Evolutionary conservation across 2,888 invertebrate species (phyloP).

Genomic region (Dasysyrphus albostriatus): DNA sequence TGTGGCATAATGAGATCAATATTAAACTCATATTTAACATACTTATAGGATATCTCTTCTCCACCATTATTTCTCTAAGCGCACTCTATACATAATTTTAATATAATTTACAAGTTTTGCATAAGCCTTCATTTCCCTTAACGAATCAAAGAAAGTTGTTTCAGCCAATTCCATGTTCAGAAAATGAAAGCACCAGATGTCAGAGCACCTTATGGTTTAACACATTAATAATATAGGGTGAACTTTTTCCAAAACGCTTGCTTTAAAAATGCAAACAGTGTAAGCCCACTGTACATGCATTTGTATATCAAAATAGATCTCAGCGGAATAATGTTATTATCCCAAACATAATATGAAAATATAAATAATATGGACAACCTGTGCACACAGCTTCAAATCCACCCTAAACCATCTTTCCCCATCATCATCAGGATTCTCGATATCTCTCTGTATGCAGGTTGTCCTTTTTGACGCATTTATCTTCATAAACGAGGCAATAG

Average conservation of each 20-base stretch:
- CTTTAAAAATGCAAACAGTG: slow-evolving; percentile 72
- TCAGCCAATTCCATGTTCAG: slow-evolving; percentile 48
- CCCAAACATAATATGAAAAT: slow-evolving; percentile 55
- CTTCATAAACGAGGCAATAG: slow-evolving; percentile 71
- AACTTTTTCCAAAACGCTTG: slow-evolving; percentile 29
- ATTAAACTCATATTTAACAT: background rate
- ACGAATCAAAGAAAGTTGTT: slow-evolving; percentile 60
- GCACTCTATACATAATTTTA: slow-evolving; percentile 64
- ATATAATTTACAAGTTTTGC: slow-evolving; percentile 72
- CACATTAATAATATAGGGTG: slow-evolving; percentile 43
- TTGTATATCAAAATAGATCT: slow-evolving; percentile 53
- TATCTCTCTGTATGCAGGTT: slow-evolving; percentile 55
- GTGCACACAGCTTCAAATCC: slow-evolving; percentile 51
- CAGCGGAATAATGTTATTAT: slow-evolving; percentile 71
- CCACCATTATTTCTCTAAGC: slow-evolving; percentile 7
- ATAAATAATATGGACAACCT: slow-evolving; percentile 70
- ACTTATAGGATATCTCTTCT: background rate
- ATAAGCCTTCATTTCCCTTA: slow-evolving; percentile 53
- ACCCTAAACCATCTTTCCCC: slow-evolving; percentile 24
- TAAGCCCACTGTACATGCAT: slow-evolving; percentile 47
- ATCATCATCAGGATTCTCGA: slow-evolving; percentile 8
- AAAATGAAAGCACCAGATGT: slow-evolving; percentile 68
- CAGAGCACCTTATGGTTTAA: slow-evolving; percentile 44
- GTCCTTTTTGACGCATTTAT: slow-evolving; percentile 70
- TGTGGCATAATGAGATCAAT: background rate